Evolutionary conservation across 1,140 invertebrate species (phyloP), one percentile per base, ranked within the genome.

Genomic region (Camponotus vicinus): DNA sequence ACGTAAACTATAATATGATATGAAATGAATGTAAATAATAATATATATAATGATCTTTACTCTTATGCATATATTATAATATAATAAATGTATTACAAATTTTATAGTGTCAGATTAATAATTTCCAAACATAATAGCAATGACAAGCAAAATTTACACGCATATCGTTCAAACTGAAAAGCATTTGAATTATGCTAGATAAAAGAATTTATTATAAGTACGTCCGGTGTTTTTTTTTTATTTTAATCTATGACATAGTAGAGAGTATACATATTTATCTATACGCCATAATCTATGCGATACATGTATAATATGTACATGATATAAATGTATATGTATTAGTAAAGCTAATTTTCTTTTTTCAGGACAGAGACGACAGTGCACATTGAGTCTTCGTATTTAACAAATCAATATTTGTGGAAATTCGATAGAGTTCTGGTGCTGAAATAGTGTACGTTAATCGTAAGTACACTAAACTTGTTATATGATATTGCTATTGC

Each of bases 391-490:
- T 42, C 11, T 27, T 40, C 42, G 13, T 78, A 42, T 32, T 15
- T 78, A 13, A 27, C 59, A 78, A 55, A 75, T 5, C n/a, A 42
- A 59, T 37, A 59, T 75, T 75, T 42, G 55, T 37, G 15, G n/a
- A 42, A 75, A 37, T 75, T 7, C 55, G 59, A 75, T 40, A 61
- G 55, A 59, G 34, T n/a, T 27, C 27, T 75, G 34, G 11, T 21
- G 15, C 49, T 18, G 55, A 75, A 75, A 75, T 75, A 75, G 34
- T 75, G 34, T 75, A 75, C 13, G n/a, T 11, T 75, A 21, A 59
- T n/a, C 11, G 34, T n/a, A n/a, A n/a, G 37, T 40, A 75, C 27
- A 27, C 13, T 59, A 32, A 32, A 49, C 42, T 71, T 70, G 9
- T 40, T 57, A 18, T 57, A 37, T 27, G 52, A 1, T 27, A 27